Evolutionary conservation across 2,888 invertebrate species (phyloP).

Genomic region (Gymnoscelis rufifasciata): DNA sequence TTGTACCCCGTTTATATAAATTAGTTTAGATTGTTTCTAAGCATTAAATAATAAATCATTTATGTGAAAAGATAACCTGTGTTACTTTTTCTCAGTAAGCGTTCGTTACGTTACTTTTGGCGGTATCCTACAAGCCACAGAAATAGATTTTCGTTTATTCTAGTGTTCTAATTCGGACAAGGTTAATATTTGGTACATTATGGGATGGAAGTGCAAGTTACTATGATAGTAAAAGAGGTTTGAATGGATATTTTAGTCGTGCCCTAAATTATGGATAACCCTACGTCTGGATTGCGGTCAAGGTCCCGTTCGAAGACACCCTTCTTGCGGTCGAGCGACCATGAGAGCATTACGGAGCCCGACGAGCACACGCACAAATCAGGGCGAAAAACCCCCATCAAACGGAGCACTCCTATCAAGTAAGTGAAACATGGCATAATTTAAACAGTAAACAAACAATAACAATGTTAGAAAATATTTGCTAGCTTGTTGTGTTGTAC

Average conservation of each 20-base stretch:
- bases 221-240: slow-evolving; percentile 38
- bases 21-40: slow-evolving; percentile 11
- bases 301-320: slow-evolving; percentile 86
- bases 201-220: slow-evolving; percentile 27
- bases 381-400: slow-evolving; percentile 70
- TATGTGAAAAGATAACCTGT: slow-evolving; percentile 24
- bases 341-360: slow-evolving; percentile 74
- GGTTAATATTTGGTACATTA: slow-evolving; percentile 36
- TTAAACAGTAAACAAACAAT: too few relatives aligned
- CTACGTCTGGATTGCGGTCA: slow-evolving; percentile 79
- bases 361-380: slow-evolving; percentile 76
- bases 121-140: slow-evolving; percentile 70
- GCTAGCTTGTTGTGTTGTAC: too few relatives aligned
- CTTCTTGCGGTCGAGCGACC: slow-evolving; percentile 80
- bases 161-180: slow-evolving; percentile 33
- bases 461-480: too few relatives aligned
- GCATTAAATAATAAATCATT: slow-evolving; percentile 8
- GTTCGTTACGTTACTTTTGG: slow-evolving; percentile 66
- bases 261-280: slow-evolving; percentile 58
- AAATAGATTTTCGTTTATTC: slow-evolving; percentile 59
- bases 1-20: slow-evolving; percentile 33
- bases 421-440: too few relatives aligned
- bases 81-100: slow-evolving; percentile 35
- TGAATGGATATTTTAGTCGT: slow-evolving; percentile 15
- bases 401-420: slow-evolving; percentile 73